Evolutionary conservation across 2,113 vertebrate species (phyloP).

Genomic region (Oenanthe melanoleuca): DNA sequence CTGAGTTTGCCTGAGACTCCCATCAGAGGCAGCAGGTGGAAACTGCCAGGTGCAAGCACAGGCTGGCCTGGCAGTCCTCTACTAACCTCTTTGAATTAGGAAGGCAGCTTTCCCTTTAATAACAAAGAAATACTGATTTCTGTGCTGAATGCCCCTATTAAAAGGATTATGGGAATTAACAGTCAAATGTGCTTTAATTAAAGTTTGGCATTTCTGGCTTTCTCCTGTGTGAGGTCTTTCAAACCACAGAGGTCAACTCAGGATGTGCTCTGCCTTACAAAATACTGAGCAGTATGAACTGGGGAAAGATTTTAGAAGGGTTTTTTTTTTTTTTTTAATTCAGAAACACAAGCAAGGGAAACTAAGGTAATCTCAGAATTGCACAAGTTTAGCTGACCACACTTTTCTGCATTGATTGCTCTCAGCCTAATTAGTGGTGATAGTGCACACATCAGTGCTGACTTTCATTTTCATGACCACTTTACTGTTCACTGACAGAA

Average conservation of each 20-base stretch:
- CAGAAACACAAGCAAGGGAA: not conserved
- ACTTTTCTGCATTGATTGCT: not conserved
- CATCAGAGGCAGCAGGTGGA: not conserved
- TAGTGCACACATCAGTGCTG: not conserved
- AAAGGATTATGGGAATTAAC: conserved; percentile 14
- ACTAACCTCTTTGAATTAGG: not conserved
- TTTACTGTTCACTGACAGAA: not conserved
- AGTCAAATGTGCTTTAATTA: conserved; percentile 36
- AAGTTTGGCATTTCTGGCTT: conserved; percentile 17
- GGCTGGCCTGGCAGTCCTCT: not conserved
- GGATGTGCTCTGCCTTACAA: not conserved
- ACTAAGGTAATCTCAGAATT: not conserved
- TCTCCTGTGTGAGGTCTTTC: not conserved
- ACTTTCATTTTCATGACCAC: not conserved
- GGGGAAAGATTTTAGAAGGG: not conserved
- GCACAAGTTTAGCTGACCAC: not conserved
- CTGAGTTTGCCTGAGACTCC: not conserved
- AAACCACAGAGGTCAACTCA: not conserved
- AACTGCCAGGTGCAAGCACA: not conserved
- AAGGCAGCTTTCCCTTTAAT: not conserved
- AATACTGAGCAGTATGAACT: not conserved
- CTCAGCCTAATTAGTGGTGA: not conserved
- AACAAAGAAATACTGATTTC: not conserved
- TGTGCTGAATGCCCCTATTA: not conserved
- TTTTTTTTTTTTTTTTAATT: not conserved